phyloP scores from a whole-genome alignment of 2,888 invertebrate species.

The Drosophila testacea region DNA sequence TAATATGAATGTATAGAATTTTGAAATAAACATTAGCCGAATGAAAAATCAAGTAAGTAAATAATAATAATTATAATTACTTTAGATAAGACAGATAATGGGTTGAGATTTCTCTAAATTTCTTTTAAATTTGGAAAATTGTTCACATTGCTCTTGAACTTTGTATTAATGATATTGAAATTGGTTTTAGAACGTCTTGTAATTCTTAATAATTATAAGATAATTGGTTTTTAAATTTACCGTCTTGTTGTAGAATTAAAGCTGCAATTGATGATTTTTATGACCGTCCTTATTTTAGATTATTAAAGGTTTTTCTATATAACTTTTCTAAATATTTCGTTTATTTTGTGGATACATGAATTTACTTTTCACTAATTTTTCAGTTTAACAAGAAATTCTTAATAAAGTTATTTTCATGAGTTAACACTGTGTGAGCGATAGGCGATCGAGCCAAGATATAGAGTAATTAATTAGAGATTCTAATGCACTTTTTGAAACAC shows the following conservation, averaged over 20 bases:
- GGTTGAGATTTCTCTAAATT: too few relatives aligned
- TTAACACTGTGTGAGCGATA: background rate
- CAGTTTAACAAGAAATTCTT: conserved; percentile 5
- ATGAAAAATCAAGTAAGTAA: too few relatives aligned
- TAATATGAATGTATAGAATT: too few relatives aligned
- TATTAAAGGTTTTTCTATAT: background rate
- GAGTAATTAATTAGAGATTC: conserved; percentile 33
- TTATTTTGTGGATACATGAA: background rate
- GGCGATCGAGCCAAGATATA: conserved; percentile 26
- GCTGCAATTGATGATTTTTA: conserved; percentile 2
- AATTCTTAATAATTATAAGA: background rate
- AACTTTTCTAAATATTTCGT: conserved; percentile 5
- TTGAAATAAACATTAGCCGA: too few relatives aligned
- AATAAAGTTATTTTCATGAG: conserved; percentile 11
- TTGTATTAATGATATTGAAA: too few relatives aligned
- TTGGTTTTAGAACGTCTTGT: background rate
- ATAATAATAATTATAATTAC: too few relatives aligned
- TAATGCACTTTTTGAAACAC: conserved; percentile 29
- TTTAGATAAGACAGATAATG: too few relatives aligned
- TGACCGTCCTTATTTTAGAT: background rate
- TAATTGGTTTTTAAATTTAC: conserved; percentile 31
- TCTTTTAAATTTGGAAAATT: too few relatives aligned
- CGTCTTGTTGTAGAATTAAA: conserved; percentile 32
- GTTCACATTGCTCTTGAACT: too few relatives aligned
- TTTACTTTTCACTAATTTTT: background rate